These are phyloP conservation scores for Butastur rufipennis DNA, from an alignment of 2,113 vertebrate genomes.

Conservation along the genomic window DNA sequence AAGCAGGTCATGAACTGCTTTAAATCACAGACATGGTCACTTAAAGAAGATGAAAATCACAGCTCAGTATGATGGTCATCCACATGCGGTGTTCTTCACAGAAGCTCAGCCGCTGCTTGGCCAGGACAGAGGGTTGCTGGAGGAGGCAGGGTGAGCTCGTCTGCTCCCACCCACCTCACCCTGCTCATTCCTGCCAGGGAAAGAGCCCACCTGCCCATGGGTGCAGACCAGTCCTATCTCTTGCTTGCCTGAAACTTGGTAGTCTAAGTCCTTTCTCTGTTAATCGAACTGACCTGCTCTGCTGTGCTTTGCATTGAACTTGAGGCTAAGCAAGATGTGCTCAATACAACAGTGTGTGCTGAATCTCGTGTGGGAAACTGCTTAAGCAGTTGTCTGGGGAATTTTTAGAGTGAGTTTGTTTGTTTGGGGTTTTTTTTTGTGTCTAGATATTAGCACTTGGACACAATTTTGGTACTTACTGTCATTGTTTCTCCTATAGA, in stretches of 20 bases:
- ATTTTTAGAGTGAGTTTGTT: not conserved
- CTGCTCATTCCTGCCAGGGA: not conserved
- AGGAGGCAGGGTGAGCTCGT: not conserved
- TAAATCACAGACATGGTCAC: not conserved
- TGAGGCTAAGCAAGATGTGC: not conserved
- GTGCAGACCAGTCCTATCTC: rapidly evolving
- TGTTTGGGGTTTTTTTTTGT: not conserved
- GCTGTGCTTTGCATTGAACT: not conserved
- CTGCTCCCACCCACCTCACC: not conserved
- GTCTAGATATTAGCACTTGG: not conserved
- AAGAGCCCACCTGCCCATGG: not conserved
- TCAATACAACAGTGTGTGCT: not conserved
- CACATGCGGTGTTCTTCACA: not conserved
- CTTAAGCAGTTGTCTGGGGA: not conserved
- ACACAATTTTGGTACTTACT: not conserved
- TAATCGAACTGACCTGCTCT: not conserved
- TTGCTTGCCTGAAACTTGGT: not conserved
- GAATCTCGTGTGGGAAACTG: not conserved
- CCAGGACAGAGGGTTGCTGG: not conserved
- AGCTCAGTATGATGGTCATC: not conserved
- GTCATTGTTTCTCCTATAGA: not conserved
- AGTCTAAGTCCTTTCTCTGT: not conserved
- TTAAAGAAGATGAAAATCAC: not conserved
- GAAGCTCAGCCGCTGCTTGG: not conserved
- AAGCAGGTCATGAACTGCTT: not conserved